Evolutionary conservation across 2,888 invertebrate genomes (phyloP).

Genomic region (Zaprionus obscuricornis): DNA sequence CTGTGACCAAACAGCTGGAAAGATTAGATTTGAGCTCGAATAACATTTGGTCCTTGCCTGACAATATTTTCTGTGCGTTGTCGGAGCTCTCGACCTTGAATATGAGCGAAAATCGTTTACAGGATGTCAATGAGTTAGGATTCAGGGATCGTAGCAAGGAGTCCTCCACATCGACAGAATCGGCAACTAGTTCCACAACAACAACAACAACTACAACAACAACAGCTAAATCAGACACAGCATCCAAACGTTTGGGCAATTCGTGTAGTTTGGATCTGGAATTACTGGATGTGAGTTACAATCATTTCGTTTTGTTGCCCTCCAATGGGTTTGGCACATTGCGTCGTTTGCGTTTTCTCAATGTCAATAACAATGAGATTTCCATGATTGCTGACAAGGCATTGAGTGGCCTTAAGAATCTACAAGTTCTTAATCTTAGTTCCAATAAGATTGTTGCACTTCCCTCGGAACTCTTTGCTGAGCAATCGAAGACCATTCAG

Average conservation of each 20-base stretch:
- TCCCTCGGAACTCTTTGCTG: constrained; percentile 92
- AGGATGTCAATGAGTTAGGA: constrained; percentile 93
- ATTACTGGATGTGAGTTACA: constrained; percentile 92
- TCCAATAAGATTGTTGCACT: constrained; percentile 95
- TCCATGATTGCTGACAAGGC: constrained; percentile 94
- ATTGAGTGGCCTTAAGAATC: constrained; percentile 90
- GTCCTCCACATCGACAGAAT: constrained; percentile 53
- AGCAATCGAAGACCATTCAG: constrained; percentile 90
- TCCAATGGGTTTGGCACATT: constrained; percentile 92
- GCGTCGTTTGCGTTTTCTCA: constrained; percentile 90
- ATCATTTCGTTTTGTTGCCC: constrained; percentile 93
- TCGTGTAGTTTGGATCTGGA: constrained; percentile 92
- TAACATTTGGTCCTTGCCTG: constrained; percentile 95
- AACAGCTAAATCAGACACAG: constrained; percentile 49
- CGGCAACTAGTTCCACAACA: constrained; percentile 24
- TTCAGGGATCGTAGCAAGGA: constrained; percentile 87
- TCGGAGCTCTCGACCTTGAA: constrained; percentile 92
- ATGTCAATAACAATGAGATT: constrained; percentile 94
- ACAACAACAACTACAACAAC: constrained; percentile 37
- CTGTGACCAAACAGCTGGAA: constrained; percentile 90
- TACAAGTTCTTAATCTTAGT: constrained; percentile 94
- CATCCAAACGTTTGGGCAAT: constrained; percentile 28
- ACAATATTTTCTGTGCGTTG: constrained; percentile 92
- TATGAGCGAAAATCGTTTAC: constrained; percentile 93
- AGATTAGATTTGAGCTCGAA: constrained; percentile 93